Evolutionary conservation across 1,140 invertebrate genomes (phyloP).

Genomic region (Pachyrhynchus sulphureomaculatus): DNA sequence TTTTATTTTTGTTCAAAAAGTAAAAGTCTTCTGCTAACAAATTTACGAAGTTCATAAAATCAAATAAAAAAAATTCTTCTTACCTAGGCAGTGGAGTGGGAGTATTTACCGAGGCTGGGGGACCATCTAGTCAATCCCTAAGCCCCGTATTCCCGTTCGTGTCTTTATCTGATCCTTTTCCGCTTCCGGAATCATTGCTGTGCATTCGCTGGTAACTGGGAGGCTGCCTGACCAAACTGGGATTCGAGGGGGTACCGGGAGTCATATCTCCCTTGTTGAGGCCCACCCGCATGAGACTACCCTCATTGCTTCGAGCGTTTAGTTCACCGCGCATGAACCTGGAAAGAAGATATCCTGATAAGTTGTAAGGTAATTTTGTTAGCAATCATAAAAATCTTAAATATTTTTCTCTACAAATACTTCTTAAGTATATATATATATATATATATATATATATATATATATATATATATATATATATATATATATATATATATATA

Average conservation of each 20-base stretch:
- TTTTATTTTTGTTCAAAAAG: not conserved
- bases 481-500: too few species aligned
- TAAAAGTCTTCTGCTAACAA: too few species aligned
- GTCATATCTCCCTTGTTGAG: slow-evolving; percentile 57
- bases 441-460: too few species aligned
- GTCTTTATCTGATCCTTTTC: slow-evolving; percentile 69
- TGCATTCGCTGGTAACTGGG: slow-evolving; percentile 81
- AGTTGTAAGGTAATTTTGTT: too few species aligned
- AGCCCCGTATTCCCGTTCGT: slow-evolving; percentile 51
- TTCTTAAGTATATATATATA: too few species aligned
- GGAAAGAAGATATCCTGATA: too few species aligned
- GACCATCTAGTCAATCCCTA: slow-evolving; percentile 73
- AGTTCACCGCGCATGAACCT: slow-evolving; percentile 82
- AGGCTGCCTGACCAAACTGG: slow-evolving; percentile 61
- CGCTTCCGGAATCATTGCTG: slow-evolving; percentile 75
- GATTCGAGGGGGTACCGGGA: slow-evolving; percentile 66
- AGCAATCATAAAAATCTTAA: too few species aligned
- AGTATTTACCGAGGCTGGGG: slow-evolving; percentile 52
- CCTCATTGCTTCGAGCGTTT: slow-evolving; percentile 51
- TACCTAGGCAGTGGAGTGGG: slow-evolving; percentile 47
- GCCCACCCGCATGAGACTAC: slow-evolving; percentile 49
- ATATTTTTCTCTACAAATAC: too few species aligned
- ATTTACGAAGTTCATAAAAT: not conserved
- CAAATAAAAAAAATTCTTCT: not conserved
- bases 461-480: too few species aligned